Base-by-base conservation (phyloP, 2,797 vertebrate genomes). In the Acanthopagrus latus region DNA sequence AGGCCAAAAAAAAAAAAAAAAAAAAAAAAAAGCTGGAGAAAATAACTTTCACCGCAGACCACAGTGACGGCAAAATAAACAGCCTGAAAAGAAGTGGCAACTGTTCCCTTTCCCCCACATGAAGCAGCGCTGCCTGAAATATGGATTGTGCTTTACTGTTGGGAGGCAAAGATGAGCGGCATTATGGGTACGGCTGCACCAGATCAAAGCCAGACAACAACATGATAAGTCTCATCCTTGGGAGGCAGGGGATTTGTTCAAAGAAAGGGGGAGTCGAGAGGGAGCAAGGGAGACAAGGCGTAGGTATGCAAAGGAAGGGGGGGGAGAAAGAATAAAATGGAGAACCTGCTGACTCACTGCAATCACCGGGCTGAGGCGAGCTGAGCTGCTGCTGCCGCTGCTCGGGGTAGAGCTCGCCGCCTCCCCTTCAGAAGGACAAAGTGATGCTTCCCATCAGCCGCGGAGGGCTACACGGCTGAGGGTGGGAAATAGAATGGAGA, bases 261-360 rank as follows among this genome's bases (percentile, higher is more conserved):
- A 76, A 81, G 87, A 64, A 66, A 56, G 78, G 62, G 4, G 73
- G 54, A 59, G 65, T 18, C 21, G 38, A 58, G 65, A 67, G 46
- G 73, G 71, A 57, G 68, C n/a, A 20, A 64, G 64, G 56, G 64
- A 76, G 71, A 81, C 16, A 11, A 80, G 73, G 38, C 59, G 65
- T 56, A 68, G 66, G 76, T 86, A 86, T 84, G 85, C 74, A 88
- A 85, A 86, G 63, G 29, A 68, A 64, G 38, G 25, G 27, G 27
- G 44, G 27, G 33, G 55, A 12, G 20, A 21, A 41, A 38, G 27
- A 63, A 78, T 80, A 83, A 76, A 58, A 78, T 41, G 68, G 54
- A 71, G 64, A 92, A 91, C 80, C 74, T 94, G 94, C 94, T 95
- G 95, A 95, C 91, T 95, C 95, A 95, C 83, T 91, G 85, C 72